Conservation (phyloP, 2,113 vertebrate genomes). For the Pachypanchax playfairii region DNA sequence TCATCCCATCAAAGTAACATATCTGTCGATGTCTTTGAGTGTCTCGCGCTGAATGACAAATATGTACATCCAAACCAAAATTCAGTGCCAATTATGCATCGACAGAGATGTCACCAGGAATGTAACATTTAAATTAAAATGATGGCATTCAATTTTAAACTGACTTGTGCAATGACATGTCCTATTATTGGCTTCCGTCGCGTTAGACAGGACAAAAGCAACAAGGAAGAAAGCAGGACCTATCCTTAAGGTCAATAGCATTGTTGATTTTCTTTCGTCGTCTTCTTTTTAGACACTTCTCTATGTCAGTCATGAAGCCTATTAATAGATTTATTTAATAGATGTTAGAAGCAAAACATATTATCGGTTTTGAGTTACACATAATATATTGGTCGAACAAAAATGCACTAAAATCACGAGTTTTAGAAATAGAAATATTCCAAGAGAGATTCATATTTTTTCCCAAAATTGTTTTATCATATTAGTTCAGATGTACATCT, state of each 20-base stretch:
- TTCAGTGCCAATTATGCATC: constrained; percentile 75
- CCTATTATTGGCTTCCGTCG: constrained; percentile 53
- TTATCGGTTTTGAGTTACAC: constrained; percentile 17
- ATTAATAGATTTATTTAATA: constrained; percentile 59
- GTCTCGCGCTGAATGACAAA: constrained; percentile 73
- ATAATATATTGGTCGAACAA: constrained; percentile 12
- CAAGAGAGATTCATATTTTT: not conserved
- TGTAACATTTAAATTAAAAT: constrained; percentile 75
- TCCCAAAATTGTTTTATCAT: constrained; percentile 11
- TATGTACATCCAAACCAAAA: constrained; percentile 68
- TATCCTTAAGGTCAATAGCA: constrained; percentile 66
- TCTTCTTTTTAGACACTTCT: constrained; percentile 33
- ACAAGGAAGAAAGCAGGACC: constrained; percentile 46
- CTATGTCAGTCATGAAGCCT: constrained; percentile 64
- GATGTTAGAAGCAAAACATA: constrained; percentile 36
- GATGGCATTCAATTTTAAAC: constrained; percentile 70
- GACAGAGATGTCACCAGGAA: constrained; percentile 65
- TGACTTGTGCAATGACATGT: constrained; percentile 62
- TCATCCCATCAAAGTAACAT: constrained; percentile 71
- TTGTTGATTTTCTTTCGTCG: constrained; percentile 34
- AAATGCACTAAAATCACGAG: too few relatives aligned
- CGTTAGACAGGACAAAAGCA: constrained; percentile 64
- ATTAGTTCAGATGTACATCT: constrained; percentile 17
- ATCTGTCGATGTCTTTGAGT: constrained; percentile 67
- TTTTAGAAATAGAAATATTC: too few relatives aligned